A percentile compares a stretch with the other conserved stretches of the same genome.
Conservation (phyloP, 2,888 invertebrate species). For the Eupelmus urozonus region DNA sequence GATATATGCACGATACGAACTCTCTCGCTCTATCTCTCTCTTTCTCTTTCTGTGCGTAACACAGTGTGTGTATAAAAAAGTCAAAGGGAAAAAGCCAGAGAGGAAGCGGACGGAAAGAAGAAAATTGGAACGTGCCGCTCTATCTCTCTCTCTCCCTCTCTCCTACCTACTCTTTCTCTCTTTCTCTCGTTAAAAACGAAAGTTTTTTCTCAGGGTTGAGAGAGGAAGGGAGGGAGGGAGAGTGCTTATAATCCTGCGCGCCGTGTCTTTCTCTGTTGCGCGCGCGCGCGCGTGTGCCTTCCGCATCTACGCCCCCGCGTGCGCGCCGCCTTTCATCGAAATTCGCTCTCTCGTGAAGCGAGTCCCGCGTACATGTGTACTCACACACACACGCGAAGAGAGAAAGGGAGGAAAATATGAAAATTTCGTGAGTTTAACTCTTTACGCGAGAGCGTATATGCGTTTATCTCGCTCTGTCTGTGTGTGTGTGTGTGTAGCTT, state of each 20-base stretch:
- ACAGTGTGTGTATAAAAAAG: slow-evolving; percentile 10
- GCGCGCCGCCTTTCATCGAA: slow-evolving; percentile 16
- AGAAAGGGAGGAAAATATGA: slow-evolving; percentile 19
- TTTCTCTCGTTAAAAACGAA: slow-evolving; percentile 6
- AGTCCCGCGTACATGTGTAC: no score
- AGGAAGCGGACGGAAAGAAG: not conserved
- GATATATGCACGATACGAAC: slow-evolving; percentile 44
- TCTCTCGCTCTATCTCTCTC: no score
- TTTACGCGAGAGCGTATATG: not conserved
- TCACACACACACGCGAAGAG: no score
- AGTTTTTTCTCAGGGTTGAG: no score
- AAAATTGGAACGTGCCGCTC: slow-evolving; percentile 22
- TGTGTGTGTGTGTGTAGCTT: not conserved
- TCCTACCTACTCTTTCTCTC: not conserved
- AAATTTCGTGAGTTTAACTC: slow-evolving; percentile 16
- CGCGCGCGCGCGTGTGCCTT: not conserved
- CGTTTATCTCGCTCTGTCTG: no score
- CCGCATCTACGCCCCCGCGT: slow-evolving; percentile 24
- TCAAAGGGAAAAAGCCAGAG: not conserved
- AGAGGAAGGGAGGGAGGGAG: not conserved
- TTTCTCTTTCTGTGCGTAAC: not conserved
- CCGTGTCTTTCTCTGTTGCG: no score
- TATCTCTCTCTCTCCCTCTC: slow-evolving; percentile 1
- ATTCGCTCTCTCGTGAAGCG: no score
- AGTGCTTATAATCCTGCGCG: not conserved